Evolutionary conservation across 2,113 vertebrate genomes (phyloP).

Genomic region (Rhinoderma darwinii): DNA sequence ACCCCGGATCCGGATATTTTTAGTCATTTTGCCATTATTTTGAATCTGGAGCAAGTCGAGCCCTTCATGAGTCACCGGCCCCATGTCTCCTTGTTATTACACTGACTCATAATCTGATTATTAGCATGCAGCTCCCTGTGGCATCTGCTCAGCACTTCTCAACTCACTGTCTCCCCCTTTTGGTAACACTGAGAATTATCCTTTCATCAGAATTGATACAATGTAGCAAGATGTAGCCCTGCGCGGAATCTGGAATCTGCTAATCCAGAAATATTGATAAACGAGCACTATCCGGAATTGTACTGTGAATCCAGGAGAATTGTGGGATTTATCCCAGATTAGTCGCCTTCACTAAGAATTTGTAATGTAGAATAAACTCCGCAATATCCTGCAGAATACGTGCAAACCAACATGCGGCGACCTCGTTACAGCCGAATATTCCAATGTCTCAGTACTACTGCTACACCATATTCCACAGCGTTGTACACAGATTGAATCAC

Average conservation of each 20-base stretch:
- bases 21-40: neutral
- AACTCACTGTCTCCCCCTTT: slow-evolving; percentile 23
- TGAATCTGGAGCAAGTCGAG: neutral
- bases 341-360: too few species aligned
- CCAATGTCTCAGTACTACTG: too few species aligned
- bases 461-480: too few species aligned
- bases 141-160: neutral
- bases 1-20: neutral
- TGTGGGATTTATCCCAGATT: too few species aligned
- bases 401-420: too few species aligned
- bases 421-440: too few species aligned
- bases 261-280: neutral
- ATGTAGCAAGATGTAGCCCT: neutral
- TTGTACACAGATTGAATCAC: too few species aligned
- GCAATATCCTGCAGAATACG: too few species aligned
- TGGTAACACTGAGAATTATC: neutral
- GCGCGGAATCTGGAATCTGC: neutral
- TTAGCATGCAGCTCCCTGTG: neutral
- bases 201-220: neutral
- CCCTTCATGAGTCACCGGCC: neutral
- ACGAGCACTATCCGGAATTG: neutral
- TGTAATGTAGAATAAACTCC: too few species aligned
- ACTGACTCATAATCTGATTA: neutral
- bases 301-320: too few species aligned
- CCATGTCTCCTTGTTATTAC: neutral